A percentile compares a stretch with the other conserved stretches of the same genome.
These are phyloP conservation scores for Heterochromis multidens DNA, from an alignment of 2,113 vertebrate genomes.

Conservation along the genomic window DNA sequence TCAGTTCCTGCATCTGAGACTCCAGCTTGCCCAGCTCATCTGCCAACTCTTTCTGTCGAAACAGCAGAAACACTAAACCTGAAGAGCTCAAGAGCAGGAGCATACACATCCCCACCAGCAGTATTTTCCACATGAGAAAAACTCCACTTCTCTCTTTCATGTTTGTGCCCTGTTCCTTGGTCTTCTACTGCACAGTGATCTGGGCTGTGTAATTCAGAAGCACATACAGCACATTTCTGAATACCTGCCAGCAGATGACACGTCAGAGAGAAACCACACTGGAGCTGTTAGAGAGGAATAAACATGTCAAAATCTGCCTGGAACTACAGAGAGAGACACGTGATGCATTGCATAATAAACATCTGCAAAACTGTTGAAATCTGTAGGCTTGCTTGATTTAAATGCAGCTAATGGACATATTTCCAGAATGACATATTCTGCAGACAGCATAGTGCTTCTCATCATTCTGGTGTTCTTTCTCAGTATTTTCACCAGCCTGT, in stretches of 20 bases:
- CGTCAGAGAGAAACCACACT: constrained; percentile 36
- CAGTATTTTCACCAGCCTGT: constrained; percentile 6
- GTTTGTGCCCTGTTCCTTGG: background rate
- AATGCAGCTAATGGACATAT: constrained; percentile 27
- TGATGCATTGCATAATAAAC: constrained; percentile 40
- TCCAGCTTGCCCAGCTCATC: constrained; percentile 74
- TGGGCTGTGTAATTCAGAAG: constrained; percentile 12
- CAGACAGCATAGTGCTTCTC: background rate
- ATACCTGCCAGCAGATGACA: constrained; percentile 42
- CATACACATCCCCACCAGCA: constrained; percentile 66
- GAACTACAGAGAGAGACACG: background rate
- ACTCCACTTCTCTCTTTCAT: constrained; percentile 45
- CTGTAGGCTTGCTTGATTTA: constrained; percentile 12
- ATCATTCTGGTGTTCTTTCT: constrained; percentile 7
- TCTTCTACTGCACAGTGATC: constrained; percentile 11
- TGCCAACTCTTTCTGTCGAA: constrained; percentile 74
- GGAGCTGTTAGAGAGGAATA: constrained; percentile 12
- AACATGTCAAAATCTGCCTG: constrained; percentile 54
- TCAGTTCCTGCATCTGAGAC: constrained; percentile 52
- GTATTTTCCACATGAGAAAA: constrained; percentile 30
- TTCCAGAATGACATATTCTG: constrained; percentile 29
- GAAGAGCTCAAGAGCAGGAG: constrained; percentile 74
- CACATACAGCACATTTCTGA: constrained; percentile 43
- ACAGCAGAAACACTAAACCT: constrained; percentile 76
- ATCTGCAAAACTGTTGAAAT: constrained; percentile 47